Percentiles rank a stretch among this genome's conserved stretches.
Evolutionary conservation across 2,888 invertebrate genomes (phyloP).

Genomic region (Blastobasis lacticolella): DNA sequence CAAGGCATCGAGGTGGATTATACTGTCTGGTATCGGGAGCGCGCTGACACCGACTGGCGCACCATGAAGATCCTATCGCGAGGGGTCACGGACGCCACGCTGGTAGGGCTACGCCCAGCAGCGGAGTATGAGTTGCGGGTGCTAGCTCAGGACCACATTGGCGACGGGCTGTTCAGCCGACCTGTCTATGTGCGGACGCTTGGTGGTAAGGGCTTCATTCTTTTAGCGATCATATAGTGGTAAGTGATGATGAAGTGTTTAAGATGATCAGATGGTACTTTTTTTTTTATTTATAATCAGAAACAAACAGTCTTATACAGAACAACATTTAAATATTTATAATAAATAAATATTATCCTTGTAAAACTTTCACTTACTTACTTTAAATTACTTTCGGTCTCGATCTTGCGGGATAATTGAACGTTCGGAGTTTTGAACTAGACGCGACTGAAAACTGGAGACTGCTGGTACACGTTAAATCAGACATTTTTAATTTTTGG

Average conservation of each 20-base stretch:
- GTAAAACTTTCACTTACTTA: too few relatives aligned
- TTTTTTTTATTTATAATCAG: too few relatives aligned
- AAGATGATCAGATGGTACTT: neutral
- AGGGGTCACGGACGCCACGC: conserved; percentile 83
- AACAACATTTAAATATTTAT: too few relatives aligned
- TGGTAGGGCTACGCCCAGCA: conserved; percentile 82
- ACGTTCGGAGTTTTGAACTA: too few relatives aligned
- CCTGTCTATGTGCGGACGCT: conserved; percentile 83
- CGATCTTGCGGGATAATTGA: too few relatives aligned
- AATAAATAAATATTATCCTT: too few relatives aligned
- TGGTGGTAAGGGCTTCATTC: conserved; percentile 21
- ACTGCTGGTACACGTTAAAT: too few relatives aligned
- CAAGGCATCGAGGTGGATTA: conserved; percentile 86
- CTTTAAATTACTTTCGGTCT: too few relatives aligned
- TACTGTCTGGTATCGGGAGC: conserved; percentile 88
- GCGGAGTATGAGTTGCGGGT: conserved; percentile 94
- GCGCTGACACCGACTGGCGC: conserved; percentile 86
- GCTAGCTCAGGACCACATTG: conserved; percentile 86
- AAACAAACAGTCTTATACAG: too few relatives aligned
- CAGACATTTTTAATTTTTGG: too few relatives aligned
- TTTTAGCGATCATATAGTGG: neutral
- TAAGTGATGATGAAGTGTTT: neutral
- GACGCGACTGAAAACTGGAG: too few relatives aligned
- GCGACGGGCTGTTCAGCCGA: conserved; percentile 93
- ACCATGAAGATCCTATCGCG: conserved; percentile 83